Evolutionary conservation across 2,888 invertebrate genomes (phyloP).

Genomic region (Cheilosia vernalis): DNA sequence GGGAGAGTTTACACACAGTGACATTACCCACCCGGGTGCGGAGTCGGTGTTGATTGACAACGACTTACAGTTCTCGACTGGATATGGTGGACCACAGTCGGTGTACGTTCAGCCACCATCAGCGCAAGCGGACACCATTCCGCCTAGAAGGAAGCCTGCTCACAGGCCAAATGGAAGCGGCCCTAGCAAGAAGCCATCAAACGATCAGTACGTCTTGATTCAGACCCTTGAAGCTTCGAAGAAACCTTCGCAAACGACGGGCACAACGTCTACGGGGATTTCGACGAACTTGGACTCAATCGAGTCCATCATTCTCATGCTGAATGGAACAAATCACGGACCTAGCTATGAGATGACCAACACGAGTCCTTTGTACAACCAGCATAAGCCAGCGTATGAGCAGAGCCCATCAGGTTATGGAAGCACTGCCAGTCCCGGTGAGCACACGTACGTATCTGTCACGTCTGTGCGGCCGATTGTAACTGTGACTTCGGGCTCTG

Average conservation of each 20-base stretch:
- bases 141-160: slow-evolving; percentile 84
- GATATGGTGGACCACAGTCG: slow-evolving; percentile 84
- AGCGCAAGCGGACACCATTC: slow-evolving; percentile 79
- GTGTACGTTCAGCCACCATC: slow-evolving; percentile 81
- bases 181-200: slow-evolving; percentile 84
- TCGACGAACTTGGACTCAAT: slow-evolving; percentile 84
- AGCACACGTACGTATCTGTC: slow-evolving; percentile 44
- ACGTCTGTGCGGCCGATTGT: slow-evolving; percentile 40
- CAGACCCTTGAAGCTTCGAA: slow-evolving; percentile 78
- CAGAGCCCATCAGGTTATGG: slow-evolving; percentile 79
- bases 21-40: slow-evolving; percentile 86
- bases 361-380: slow-evolving; percentile 46
- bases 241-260: slow-evolving; percentile 72
- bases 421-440: slow-evolving; percentile 76
- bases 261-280: slow-evolving; percentile 80
- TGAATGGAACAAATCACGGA: slow-evolving; percentile 84
- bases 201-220: slow-evolving; percentile 81
- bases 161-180: slow-evolving; percentile 83
- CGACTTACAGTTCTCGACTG: slow-evolving; percentile 84
- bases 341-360: slow-evolving; percentile 80
- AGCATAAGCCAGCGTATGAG: slow-evolving; percentile 66
- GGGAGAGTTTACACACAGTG: slow-evolving; percentile 85
- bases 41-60: slow-evolving; percentile 87
- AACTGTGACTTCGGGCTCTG: slow-evolving; percentile 61
- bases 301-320: slow-evolving; percentile 87